These are phyloP conservation scores for Lepilemur ruficaudatus DNA, from an alignment of 2,797 vertebrate species.

Conservation along the genomic window DNA sequence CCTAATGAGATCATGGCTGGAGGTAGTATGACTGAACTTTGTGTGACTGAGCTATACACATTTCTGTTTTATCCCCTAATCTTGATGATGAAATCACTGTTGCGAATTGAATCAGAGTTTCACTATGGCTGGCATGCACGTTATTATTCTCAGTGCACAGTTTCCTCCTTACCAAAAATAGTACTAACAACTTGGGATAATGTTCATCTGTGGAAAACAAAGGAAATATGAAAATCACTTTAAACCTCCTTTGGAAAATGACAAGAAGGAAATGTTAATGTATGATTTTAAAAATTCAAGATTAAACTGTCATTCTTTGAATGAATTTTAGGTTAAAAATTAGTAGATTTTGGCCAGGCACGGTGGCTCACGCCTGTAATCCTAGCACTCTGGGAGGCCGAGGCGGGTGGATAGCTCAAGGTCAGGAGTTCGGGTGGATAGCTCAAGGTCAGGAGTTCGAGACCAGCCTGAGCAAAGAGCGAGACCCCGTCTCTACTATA, in stretches of 20 bases:
- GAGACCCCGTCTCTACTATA: no score
- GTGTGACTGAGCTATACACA: slow-evolving; percentile 70
- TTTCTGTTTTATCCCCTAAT: slow-evolving; percentile 72
- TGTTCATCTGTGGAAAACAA: slow-evolving; percentile 61
- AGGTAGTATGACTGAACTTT: slow-evolving; percentile 68
- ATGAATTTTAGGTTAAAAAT: slow-evolving; percentile 32
- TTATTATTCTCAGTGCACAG: slow-evolving; percentile 72
- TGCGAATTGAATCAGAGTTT: slow-evolving; percentile 71
- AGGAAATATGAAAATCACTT: slow-evolving; percentile 42
- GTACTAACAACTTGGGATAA: slow-evolving; percentile 57
- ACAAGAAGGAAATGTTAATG: slow-evolving; percentile 30
- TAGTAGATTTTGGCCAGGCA: slow-evolving; percentile 46
- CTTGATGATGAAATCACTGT: slow-evolving; percentile 77
- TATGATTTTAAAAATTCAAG: slow-evolving; percentile 36
- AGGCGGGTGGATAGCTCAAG: no score
- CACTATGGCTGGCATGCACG: slow-evolving; percentile 67
- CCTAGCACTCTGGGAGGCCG: no score
- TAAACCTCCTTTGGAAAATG: slow-evolving; percentile 53
- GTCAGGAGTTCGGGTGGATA: no score
- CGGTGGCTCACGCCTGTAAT: no score
- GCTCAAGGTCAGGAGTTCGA: no score
- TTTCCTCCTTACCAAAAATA: slow-evolving; percentile 76
- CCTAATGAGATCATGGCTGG: slow-evolving; percentile 75
- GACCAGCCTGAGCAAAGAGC: no score
- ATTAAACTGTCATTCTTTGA: slow-evolving; percentile 52